Evolutionary conservation across 2,888 invertebrate species (phyloP).

Genomic region (Torymus texanus): DNA sequence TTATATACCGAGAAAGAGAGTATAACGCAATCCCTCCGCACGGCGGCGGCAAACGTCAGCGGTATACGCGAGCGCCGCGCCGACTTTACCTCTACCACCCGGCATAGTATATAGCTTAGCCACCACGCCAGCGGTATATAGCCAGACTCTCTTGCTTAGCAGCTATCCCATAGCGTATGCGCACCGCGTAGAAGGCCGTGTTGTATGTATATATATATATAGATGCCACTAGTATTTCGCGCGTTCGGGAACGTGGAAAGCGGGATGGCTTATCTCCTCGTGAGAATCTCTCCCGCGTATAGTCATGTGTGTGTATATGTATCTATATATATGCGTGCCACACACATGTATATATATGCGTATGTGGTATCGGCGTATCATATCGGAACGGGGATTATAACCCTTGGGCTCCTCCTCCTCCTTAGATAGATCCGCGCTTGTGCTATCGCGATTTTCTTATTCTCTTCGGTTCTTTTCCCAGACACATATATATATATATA

Average conservation of each 20-base stretch:
- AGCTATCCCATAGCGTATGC: too few species aligned
- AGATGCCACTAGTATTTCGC: background rate
- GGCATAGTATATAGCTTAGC: too few species aligned
- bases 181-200: too few species aligned
- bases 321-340: background rate
- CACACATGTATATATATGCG: background rate
- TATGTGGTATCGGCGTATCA: background rate
- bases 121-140: too few species aligned
- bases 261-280: slow-evolving; percentile 29
- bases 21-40: slow-evolving; percentile 33
- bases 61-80: background rate
- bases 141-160: too few species aligned
- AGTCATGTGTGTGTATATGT: too few species aligned
- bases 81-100: too few species aligned
- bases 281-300: slow-evolving; percentile 10
- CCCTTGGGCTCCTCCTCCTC: background rate
- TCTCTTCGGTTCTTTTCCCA: too few species aligned
- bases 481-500: too few species aligned
- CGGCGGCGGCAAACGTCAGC: background rate
- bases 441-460: too few species aligned
- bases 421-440: background rate
- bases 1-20: slow-evolving; percentile 43
- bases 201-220: too few species aligned
- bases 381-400: background rate
- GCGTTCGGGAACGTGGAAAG: slow-evolving; percentile 43